A percentile compares a stretch with the other conserved stretches of the same genome.
Conservation (phyloP, 2,113 vertebrate genomes). For the Circaetus gallicus region DNA sequence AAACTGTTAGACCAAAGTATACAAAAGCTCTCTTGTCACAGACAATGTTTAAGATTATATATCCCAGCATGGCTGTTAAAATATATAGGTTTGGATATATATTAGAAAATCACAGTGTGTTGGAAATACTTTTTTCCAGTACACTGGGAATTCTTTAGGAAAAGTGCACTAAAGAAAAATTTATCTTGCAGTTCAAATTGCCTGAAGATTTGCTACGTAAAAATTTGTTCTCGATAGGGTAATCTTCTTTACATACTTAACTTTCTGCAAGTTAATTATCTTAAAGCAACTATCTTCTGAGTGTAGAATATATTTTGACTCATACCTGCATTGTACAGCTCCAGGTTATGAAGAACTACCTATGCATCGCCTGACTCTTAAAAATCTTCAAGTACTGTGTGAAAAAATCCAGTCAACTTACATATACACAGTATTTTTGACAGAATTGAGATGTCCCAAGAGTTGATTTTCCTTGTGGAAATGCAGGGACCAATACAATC, state of each 20-base stretch:
- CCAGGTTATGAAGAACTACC: background rate
- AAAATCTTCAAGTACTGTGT: background rate
- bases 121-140: background rate
- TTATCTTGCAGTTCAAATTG: background rate
- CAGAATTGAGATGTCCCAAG: background rate
- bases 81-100: background rate
- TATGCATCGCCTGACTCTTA: background rate
- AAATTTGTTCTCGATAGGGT: background rate
- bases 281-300: background rate
- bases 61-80: background rate
- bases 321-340: background rate
- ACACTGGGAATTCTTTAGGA: background rate
- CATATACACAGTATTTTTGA: background rate
- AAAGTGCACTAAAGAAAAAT: background rate
- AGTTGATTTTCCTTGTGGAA: background rate
- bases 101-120: background rate
- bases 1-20: background rate
- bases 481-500: background rate
- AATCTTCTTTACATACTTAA: background rate
- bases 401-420: background rate
- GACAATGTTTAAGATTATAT: background rate
- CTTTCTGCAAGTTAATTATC: background rate
- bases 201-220: background rate
- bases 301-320: background rate
- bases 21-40: background rate